These are phyloP conservation scores for Melozone crissalis DNA, from an alignment of 2,113 vertebrate species.

Conservation along the genomic window DNA sequence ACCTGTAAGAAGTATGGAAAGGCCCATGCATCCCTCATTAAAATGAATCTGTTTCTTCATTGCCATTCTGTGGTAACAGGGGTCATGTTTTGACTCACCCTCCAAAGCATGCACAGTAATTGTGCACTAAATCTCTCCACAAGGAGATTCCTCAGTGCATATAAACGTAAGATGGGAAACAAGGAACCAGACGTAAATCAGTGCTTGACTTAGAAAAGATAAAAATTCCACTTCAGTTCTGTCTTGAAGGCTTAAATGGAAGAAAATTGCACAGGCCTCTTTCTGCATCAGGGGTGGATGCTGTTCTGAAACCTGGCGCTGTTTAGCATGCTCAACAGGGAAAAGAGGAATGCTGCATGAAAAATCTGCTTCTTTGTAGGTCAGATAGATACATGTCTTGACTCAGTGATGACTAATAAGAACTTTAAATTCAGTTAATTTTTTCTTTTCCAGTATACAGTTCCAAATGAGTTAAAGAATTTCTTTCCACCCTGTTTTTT, in stretches of 20 bases:
- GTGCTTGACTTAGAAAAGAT: not conserved
- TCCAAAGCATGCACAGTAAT: fast-evolving
- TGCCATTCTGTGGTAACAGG: not conserved
- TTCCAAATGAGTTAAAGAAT: not conserved
- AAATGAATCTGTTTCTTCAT: not conserved
- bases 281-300: not conserved
- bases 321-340: not conserved
- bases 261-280: not conserved
- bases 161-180: not conserved
- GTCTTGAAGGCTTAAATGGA: not conserved
- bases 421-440: not conserved
- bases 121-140: fast-evolving
- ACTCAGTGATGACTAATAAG: slow-evolving; percentile 3
- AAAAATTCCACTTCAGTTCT: not conserved
- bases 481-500: not conserved
- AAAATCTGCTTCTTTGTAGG: not conserved
- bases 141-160: not conserved
- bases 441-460: not conserved
- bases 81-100: not conserved
- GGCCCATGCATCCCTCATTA: not conserved
- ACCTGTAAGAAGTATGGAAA: not conserved
- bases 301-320: not conserved
- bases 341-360: not conserved
- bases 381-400: not conserved
- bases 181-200: not conserved